phyloP scores from a whole-genome alignment of 2,113 vertebrate genomes.

The Sceloporus tristichus region DNA sequence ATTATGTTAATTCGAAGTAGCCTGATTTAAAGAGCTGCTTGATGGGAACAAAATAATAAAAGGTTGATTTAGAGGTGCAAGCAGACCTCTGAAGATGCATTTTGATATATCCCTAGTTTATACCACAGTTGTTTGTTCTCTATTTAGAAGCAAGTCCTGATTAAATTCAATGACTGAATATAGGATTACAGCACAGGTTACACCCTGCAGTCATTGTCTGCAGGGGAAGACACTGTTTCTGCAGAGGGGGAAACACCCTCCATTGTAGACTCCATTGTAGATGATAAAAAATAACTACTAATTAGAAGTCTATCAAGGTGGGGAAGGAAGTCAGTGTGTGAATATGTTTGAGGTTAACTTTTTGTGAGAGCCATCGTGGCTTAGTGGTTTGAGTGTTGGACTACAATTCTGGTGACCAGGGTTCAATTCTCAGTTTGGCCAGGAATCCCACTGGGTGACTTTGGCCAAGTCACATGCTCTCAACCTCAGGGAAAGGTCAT shows the following conservation, averaged over 20 bases:
- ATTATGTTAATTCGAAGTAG: background rate
- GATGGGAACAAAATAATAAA: background rate
- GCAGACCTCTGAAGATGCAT: background rate
- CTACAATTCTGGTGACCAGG: too few relatives aligned
- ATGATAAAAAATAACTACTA: background rate
- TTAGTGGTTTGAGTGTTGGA: too few relatives aligned
- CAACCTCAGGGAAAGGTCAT: too few relatives aligned
- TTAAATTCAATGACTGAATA: background rate
- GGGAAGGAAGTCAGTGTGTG: background rate
- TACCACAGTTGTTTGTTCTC: background rate
- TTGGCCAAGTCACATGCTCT: too few relatives aligned
- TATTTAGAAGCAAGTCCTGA: background rate
- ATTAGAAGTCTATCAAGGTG: background rate
- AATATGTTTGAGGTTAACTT: background rate
- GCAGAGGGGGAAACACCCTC: too few relatives aligned
- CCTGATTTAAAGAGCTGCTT: background rate
- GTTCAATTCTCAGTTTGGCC: too few relatives aligned
- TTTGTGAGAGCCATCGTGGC: background rate
- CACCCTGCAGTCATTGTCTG: too few relatives aligned
- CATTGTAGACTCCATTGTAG: too few relatives aligned
- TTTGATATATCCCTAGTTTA: background rate
- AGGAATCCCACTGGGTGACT: too few relatives aligned
- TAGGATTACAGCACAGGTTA: background rate
- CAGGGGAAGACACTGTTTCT: too few relatives aligned
- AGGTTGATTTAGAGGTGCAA: too few relatives aligned